Conservation (phyloP, 2,888 invertebrate species). For the Diplolepis rosae region DNA sequence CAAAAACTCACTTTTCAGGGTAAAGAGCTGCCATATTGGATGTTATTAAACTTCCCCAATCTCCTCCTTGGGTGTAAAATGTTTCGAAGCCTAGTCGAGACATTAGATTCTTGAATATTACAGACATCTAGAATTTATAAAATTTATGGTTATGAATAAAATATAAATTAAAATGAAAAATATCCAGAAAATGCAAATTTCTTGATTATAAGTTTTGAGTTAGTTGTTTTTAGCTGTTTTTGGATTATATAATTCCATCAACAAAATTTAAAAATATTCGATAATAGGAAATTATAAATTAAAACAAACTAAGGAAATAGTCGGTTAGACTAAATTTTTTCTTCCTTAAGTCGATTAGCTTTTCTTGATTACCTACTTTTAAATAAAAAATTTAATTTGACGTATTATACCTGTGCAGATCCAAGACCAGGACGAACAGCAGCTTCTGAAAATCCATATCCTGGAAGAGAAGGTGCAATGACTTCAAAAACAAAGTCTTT, state of each 20-base stretch:
- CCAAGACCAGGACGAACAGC: constrained; percentile 74
- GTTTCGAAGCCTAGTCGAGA: constrained; percentile 75
- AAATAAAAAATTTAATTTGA: background rate
- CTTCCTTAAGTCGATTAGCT: too few relatives aligned
- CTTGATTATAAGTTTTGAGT: too few relatives aligned
- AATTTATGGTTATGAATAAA: too few relatives aligned
- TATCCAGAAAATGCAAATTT: too few relatives aligned
- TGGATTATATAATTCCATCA: too few relatives aligned
- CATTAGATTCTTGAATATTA: constrained; percentile 77
- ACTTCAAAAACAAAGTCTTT: constrained; percentile 81
- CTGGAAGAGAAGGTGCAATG: constrained; percentile 81
- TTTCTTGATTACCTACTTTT: too few relatives aligned
- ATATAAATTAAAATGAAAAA: too few relatives aligned
- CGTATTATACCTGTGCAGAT: constrained; percentile 56
- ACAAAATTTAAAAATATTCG: too few relatives aligned
- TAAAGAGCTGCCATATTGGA: constrained; percentile 74
- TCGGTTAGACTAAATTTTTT: too few relatives aligned
- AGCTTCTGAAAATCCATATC: constrained; percentile 81
- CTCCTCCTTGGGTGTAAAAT: constrained; percentile 79
- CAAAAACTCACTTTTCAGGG: constrained; percentile 69
- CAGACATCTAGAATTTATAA: constrained; percentile 64
- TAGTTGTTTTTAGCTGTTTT: too few relatives aligned
- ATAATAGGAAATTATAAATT: too few relatives aligned
- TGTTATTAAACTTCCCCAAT: constrained; percentile 78
- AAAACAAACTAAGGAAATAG: too few relatives aligned